These are phyloP conservation scores for Ormyrus pomaceus DNA, from an alignment of 2,888 invertebrate genomes.

Conservation along the genomic window DNA sequence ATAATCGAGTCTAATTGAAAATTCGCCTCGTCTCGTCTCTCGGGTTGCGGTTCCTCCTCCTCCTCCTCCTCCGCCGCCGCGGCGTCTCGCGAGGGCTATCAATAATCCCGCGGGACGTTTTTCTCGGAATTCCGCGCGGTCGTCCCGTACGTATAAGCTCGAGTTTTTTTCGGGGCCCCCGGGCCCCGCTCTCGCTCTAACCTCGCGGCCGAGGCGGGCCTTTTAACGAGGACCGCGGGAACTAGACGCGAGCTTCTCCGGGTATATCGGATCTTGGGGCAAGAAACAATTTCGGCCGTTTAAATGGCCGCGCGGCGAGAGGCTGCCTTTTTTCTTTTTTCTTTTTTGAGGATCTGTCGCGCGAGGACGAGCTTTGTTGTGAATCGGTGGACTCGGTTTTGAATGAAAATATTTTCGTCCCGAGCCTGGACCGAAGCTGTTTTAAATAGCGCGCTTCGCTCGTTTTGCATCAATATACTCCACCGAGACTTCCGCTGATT, in stretches of 20 bases:
- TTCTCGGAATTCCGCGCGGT: slow-evolving; percentile 55
- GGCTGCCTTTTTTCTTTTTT: not conserved
- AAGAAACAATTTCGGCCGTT: slow-evolving; percentile 47
- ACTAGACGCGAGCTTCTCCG: slow-evolving; percentile 17
- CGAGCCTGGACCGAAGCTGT: not conserved
- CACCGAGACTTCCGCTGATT: not conserved
- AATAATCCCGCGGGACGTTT: slow-evolving; percentile 59
- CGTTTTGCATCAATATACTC: slow-evolving; percentile 7
- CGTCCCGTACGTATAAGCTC: slow-evolving; percentile 41
- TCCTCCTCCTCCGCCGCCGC: not conserved
- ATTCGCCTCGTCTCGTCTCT: slow-evolving; percentile 47
- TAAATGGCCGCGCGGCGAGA: slow-evolving; percentile 36
- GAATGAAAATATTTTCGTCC: not conserved
- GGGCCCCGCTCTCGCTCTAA: not conserved
- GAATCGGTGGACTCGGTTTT: not conserved
- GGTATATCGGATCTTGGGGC: slow-evolving; percentile 30
- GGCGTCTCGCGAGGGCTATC: slow-evolving; percentile 53
- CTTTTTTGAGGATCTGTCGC: not conserved
- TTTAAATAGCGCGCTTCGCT: not conserved
- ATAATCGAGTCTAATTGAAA: slow-evolving; percentile 57
- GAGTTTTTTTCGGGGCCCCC: slow-evolving; percentile 3
- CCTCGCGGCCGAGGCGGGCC: not conserved
- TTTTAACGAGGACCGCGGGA: slow-evolving; percentile 49
- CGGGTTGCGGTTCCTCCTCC: not conserved
- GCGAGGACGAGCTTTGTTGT: not conserved